Conservation (phyloP, 1,140 invertebrate genomes). For the Trachelipus rathkii region DNA sequence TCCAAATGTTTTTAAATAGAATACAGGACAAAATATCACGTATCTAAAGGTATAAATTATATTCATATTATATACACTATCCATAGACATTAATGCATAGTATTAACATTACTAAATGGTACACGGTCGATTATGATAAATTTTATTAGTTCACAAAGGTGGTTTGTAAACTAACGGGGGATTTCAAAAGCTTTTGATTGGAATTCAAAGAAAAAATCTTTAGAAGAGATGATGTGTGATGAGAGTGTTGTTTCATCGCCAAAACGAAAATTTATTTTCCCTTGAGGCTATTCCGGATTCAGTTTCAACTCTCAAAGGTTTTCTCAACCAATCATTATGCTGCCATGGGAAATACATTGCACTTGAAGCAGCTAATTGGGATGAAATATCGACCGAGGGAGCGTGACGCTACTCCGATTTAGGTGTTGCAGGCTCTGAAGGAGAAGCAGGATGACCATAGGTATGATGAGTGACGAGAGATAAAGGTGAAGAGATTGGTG, state of each 20-base stretch:
- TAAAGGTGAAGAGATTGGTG: conserved; percentile 38
- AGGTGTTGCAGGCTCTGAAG: conserved; percentile 36
- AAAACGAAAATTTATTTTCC: neutral
- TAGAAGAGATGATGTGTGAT: neutral
- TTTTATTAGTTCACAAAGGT: neutral
- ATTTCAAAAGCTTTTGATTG: conserved; percentile 1
- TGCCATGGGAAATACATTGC: conserved; percentile 22
- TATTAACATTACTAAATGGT: neutral
- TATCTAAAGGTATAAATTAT: conserved; percentile 6
- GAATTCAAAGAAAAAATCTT: neutral
- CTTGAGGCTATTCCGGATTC: neutral
- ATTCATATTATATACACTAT: neutral
- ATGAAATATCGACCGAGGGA: conserved; percentile 23
- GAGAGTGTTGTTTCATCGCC: neutral
- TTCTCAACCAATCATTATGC: neutral
- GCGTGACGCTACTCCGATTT: conserved; percentile 39
- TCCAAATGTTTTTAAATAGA: neutral
- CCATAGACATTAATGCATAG: conserved; percentile 10
- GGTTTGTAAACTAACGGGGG: neutral
- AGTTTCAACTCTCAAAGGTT: neutral
- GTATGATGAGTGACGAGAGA: conserved; percentile 39
- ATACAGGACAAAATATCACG: neutral
- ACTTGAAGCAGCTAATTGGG: conserved; percentile 25
- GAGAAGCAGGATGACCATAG: conserved; percentile 33
- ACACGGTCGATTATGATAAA: neutral